Base-by-base conservation (phyloP, 2,113 vertebrate species). In the Crocuta crocuta region DNA sequence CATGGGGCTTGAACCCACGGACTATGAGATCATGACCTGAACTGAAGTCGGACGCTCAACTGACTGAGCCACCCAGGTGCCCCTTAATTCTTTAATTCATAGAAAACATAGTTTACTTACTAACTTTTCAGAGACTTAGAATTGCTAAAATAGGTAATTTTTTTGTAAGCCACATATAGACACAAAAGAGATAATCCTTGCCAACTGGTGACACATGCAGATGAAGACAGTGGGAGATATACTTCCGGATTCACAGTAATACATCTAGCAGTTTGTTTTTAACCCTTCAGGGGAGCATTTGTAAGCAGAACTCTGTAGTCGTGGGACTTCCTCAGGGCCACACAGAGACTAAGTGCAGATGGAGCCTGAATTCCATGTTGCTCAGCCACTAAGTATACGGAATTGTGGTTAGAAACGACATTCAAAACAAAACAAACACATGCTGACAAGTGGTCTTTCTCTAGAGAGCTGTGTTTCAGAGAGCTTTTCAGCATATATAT, bases 121-220 rank as follows among this genome's bases (percentile, higher is more conserved):
- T 74, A 80, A 94, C 73, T 93, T 96, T 89, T 91, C 10, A 58
- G 74, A 96, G 85, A 48, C 48, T 89, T 86, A 94, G 76, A 68
- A 39, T 78, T 89, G 89, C 65, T 89, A 84, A 85, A 71, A 91
- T 89, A 94, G 85, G 31, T 73, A 12, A 53, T 33, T 93, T 96
- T 93, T 48, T 66, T 21, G 61, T 92, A 95, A 97, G 58, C 58
- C 80, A 94, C 48, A 31, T 76, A 28, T 85, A 96, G 80, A 94
- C 45, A 96, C 88, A 97, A 97, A 97, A 91, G 96, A 89, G 95
- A 80, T 58, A 91, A 17, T 96, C 33, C n/a, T 94, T 98, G 96
- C 83, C 96, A 97, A 83, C 53, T 96, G 91, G 45, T 95, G 89
- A 97, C 58, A 95, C 89, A 95, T 70, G 63, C 48, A 94, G 73